Evolutionary conservation across 2,888 invertebrate genomes (phyloP), one percentile per base, ranked within the genome.

Genomic region (Dermolepida albohirtum): DNA sequence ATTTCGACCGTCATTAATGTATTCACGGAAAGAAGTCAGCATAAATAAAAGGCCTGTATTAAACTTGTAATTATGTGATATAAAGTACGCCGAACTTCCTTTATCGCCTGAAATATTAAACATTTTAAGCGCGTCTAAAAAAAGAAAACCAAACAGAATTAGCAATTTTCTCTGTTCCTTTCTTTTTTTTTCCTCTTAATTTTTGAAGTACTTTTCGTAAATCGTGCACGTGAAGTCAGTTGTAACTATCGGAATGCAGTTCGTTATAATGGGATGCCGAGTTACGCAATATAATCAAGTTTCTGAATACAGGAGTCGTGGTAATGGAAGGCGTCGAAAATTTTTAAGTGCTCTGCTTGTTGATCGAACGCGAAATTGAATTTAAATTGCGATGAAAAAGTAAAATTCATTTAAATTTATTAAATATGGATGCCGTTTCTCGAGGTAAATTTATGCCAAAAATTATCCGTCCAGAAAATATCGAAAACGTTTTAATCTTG

Each of bases 11-110:
- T 49, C 39, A 12, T 66, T 66, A 59, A 66, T 66, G 59, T 41
- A 66, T 66, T 66, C 59, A 66, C 57, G 50, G 50, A 66, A 66
- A 22, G 34, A 47, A 55, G 47, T 39, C 47, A 47, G 17, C 55
- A 22, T 59, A 55, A 55, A 66, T 59, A 50, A 51, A 27, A 8
- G 11, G 41, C 41, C 43, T 12, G 16, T n/a, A 27, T 1, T 49
- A 27, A 51, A 64, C 14, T 52, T 52, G 34, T 54, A 54, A 64
- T 64, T 52, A 64, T 54, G 34, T 40, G 52, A 43, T 52, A 52
- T 64, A 54, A 54, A 54, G 34, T 54, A 64, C 34, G 16, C 10
- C 11, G 59, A 62, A 62, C 47, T 16, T 11, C 34, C 34, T 47
- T 29, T 27, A 8, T 12, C 7, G 47, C 14, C 47, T 16, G 44